These are phyloP conservation scores for Argyresthia albistria DNA, from an alignment of 2,888 invertebrate species.

Conservation along the genomic window DNA sequence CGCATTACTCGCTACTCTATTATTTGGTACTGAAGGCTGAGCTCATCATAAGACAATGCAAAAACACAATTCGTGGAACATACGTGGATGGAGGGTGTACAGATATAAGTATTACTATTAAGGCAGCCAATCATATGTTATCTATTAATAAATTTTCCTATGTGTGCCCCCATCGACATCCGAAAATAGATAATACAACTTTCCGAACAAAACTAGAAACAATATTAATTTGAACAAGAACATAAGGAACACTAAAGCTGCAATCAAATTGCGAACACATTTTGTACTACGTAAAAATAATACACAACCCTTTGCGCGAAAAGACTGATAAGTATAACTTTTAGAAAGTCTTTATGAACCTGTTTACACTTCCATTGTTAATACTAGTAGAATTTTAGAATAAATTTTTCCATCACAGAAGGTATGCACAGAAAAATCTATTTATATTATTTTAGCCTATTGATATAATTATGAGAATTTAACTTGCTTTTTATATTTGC, in stretches of 20 bases:
- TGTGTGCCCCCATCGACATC: conserved; percentile 5
- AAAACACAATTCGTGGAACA: conserved; percentile 27
- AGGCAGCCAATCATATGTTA: conserved; percentile 49
- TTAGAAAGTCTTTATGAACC: conserved; percentile 48
- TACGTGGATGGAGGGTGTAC: conserved; percentile 38
- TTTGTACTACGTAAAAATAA: conserved; percentile 72
- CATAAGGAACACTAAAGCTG: conserved; percentile 69
- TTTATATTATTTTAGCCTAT: conserved; percentile 57
- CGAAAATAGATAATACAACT: conserved; percentile 1
- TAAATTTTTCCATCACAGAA: conserved; percentile 67
- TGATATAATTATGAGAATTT: conserved; percentile 56
- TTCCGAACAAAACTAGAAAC: conserved; percentile 7
- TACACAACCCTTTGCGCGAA: conserved; percentile 73
- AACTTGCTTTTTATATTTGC: conserved; percentile 48
- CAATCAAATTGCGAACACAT: conserved; percentile 73
- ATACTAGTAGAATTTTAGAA: conserved; percentile 64
- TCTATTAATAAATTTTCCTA: conserved; percentile 10
- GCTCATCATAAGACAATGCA: conserved; percentile 16
- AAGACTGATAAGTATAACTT: conserved; percentile 69
- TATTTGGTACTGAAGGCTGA: conserved; percentile 58
- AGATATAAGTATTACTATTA: conserved; percentile 48
- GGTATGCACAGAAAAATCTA: conserved; percentile 59
- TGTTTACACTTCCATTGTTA: conserved; percentile 28
- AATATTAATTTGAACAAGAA: conserved; percentile 51
- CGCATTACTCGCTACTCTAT: conserved; percentile 33